Conservation (phyloP, 2,797 vertebrate species). For the Apogon hyalosoma region DNA sequence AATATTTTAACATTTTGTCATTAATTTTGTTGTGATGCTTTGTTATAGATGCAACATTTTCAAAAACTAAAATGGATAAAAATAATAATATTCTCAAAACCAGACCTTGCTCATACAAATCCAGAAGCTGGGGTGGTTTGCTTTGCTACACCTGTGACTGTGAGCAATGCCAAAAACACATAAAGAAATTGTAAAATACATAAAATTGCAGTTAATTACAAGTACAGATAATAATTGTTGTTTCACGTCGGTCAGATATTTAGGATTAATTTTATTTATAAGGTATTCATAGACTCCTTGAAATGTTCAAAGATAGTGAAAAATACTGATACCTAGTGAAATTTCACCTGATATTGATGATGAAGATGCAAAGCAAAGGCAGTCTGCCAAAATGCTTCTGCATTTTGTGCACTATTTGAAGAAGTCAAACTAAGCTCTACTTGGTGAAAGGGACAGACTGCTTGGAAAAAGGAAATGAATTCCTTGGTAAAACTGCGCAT, state of each 20-base stretch:
- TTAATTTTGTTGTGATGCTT: too few species aligned
- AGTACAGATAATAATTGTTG: too few species aligned
- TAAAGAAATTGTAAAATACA: too few species aligned
- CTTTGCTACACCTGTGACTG: conserved; percentile 7
- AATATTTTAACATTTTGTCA: too few species aligned
- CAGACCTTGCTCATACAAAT: conserved; percentile 12
- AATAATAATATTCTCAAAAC: background rate
- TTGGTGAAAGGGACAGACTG: too few species aligned
- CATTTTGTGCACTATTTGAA: background rate
- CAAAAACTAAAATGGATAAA: too few species aligned
- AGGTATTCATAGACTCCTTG: background rate
- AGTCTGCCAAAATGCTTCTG: background rate
- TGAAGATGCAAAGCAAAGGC: background rate
- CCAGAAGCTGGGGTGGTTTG: conserved; percentile 20
- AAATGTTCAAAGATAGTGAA: background rate
- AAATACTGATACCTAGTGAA: background rate
- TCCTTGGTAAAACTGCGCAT: too few species aligned
- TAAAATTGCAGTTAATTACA: too few species aligned
- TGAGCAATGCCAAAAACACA: conserved; percentile 1
- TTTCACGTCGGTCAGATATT: too few species aligned
- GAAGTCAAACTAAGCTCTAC: background rate
- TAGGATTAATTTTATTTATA: too few species aligned
- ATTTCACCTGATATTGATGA: background rate
- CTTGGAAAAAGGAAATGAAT: too few species aligned
- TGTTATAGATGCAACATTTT: too few species aligned